phyloP scores from a whole-genome alignment of 2,888 invertebrate genomes.

The Caenorhabditis sp. region DNA sequence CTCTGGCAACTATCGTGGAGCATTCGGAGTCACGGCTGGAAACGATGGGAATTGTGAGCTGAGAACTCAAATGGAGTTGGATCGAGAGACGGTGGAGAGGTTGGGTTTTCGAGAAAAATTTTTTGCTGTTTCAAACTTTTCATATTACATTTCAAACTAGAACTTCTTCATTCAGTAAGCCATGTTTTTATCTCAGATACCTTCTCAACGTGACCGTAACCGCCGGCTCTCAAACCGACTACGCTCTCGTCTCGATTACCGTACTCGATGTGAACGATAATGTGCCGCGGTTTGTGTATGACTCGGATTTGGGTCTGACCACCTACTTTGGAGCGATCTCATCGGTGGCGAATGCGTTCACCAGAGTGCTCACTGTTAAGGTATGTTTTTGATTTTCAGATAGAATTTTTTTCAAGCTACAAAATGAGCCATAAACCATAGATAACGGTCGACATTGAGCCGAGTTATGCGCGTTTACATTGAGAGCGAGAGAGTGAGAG shows the following conservation, averaged over 20 bases:
- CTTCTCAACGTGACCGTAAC: slow-evolving; percentile 82
- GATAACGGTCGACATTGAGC: background rate
- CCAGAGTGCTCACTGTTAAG: slow-evolving; percentile 78
- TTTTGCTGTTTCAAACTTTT: slow-evolving; percentile 16
- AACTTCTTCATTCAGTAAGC: background rate
- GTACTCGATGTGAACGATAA: slow-evolving; percentile 93
- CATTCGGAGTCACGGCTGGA: slow-evolving; percentile 79
- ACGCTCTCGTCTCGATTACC: slow-evolving; percentile 77
- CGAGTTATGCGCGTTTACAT: background rate
- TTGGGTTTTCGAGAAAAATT: background rate
- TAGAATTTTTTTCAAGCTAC: too few species aligned
- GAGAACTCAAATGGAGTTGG: slow-evolving; percentile 80
- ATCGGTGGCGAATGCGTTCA: slow-evolving; percentile 74
- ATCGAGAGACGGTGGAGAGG: slow-evolving; percentile 81
- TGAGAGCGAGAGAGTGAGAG: background rate
- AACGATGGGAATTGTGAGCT: slow-evolving; percentile 82
- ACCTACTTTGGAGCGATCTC: slow-evolving; percentile 81
- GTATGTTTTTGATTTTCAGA: slow-evolving; percentile 31
- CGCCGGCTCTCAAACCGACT: slow-evolving; percentile 79
- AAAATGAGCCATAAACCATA: background rate
- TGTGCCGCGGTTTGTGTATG: slow-evolving; percentile 90
- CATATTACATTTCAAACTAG: slow-evolving; percentile 64
- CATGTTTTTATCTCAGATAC: slow-evolving; percentile 68
- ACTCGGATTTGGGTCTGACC: slow-evolving; percentile 75
- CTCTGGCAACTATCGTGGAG: slow-evolving; percentile 81